Evolutionary conservation across 2,113 vertebrate species (phyloP).

Genomic region (Pituophis catenifer): DNA sequence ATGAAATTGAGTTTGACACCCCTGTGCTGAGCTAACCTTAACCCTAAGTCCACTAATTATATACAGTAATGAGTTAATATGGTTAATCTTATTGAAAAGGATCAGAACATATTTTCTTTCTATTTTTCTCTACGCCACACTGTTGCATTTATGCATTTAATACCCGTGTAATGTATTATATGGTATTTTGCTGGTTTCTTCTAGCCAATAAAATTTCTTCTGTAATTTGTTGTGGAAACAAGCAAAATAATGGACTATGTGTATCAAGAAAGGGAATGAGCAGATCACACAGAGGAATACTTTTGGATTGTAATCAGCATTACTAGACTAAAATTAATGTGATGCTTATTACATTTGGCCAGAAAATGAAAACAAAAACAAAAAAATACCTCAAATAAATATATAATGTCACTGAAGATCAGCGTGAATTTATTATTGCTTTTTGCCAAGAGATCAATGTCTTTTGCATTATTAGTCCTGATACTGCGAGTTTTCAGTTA

Average conservation of each 20-base stretch:
- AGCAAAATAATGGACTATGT: background rate
- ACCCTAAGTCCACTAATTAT: background rate
- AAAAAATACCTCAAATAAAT: background rate
- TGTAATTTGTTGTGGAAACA: background rate
- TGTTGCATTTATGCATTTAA: background rate
- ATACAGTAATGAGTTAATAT: background rate
- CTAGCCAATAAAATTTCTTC: background rate
- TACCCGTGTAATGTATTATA: background rate
- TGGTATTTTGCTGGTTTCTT: background rate
- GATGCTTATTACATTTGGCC: background rate
- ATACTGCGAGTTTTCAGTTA: background rate
- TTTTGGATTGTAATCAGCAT: background rate
- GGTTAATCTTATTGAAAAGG: background rate
- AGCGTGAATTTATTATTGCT: background rate
- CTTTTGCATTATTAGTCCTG: background rate
- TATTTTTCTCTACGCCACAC: background rate
- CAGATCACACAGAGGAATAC: background rate
- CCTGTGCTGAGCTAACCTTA: background rate
- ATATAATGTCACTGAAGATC: background rate
- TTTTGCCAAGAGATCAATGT: background rate
- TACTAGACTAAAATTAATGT: background rate
- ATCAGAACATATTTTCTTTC: background rate
- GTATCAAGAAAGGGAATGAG: background rate
- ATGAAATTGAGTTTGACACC: no score
- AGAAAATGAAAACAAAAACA: background rate